Conservation (phyloP, 2,888 invertebrate species). For the Nebria brevicollis region DNA sequence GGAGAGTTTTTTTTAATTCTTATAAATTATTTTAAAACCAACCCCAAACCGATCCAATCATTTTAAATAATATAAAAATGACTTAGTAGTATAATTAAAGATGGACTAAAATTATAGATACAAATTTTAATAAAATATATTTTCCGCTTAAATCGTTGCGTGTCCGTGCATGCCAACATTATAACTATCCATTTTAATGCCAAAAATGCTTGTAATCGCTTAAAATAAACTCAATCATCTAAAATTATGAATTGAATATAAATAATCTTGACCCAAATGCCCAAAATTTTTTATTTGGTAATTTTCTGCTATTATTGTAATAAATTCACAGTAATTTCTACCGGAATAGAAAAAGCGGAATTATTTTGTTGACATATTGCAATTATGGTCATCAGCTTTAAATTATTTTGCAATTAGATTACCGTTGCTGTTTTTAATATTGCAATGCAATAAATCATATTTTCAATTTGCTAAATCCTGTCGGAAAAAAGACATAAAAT, state of each 20-base stretch:
- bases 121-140: too few species aligned
- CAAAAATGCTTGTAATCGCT: not conserved
- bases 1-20: not conserved
- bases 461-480: not conserved
- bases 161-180: not conserved
- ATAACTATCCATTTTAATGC: not conserved
- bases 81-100: too few species aligned
- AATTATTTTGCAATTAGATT: constrained; percentile 16
- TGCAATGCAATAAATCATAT: not conserved
- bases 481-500: not conserved
- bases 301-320: not conserved
- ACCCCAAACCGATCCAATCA: too few species aligned
- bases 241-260: not conserved
- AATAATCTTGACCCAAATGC: not conserved
- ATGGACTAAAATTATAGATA: too few species aligned
- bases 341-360: constrained; percentile 12
- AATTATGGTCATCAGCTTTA: not conserved
- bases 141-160: not conserved
- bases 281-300: not conserved
- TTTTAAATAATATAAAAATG: too few species aligned
- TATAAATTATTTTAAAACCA: not conserved
- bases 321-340: not conserved
- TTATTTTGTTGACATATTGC: constrained; percentile 15
- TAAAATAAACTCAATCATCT: not conserved
- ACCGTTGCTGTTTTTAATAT: constrained; percentile 2